Base-by-base conservation (phyloP, 2,113 vertebrate genomes). In the Xenopus laevis region DNA sequence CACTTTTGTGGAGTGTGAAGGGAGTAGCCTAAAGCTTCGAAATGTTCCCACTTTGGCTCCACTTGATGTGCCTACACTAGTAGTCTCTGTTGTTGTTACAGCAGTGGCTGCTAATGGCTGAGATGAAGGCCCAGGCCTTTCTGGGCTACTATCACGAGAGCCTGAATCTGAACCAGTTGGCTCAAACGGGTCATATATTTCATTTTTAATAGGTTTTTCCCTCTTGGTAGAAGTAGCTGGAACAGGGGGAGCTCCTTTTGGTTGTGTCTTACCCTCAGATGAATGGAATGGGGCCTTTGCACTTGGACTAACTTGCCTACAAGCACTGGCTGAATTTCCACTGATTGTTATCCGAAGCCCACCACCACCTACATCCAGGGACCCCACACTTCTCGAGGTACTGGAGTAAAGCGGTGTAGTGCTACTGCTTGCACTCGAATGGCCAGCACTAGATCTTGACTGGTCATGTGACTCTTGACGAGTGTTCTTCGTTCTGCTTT, bases 171-270 rank as follows among this genome's bases (percentile, higher is more conserved):
- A 99, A n/a, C 91, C 86, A 0, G 97, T 99, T 65, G 97, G 97
- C 66, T 99, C 89, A 79, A 94, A 99, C 17, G 97, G 97, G 83
- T 99, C 97, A 3, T 99, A 99, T 52, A 95, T 93, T 67, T 93
- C 93, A 27, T 88, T 91, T 77, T 90, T 89, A 16, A 90, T 84
- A 74, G 87, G 84, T 67, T 94, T 91, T 0, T 89, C 78, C 78
- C 87, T 91, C 74, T 86, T 82, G 30, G 83, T 70, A 55, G 82
- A 63, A 20, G 82, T 65, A 5, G 83, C 81, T 73, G 90, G 87
- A 13, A 88, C 77, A 7, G 86, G 62, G 0, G 81, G 77, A 46
- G 59, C 13, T 12, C 86, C 77, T 10, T 87, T 91, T 63, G 87
- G 93, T 46, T 80, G 91, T 6, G 57, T 84, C 71, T 93, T 87